Conservation (phyloP, 2,888 invertebrate genomes). For the Dolomedes plantarius region DNA sequence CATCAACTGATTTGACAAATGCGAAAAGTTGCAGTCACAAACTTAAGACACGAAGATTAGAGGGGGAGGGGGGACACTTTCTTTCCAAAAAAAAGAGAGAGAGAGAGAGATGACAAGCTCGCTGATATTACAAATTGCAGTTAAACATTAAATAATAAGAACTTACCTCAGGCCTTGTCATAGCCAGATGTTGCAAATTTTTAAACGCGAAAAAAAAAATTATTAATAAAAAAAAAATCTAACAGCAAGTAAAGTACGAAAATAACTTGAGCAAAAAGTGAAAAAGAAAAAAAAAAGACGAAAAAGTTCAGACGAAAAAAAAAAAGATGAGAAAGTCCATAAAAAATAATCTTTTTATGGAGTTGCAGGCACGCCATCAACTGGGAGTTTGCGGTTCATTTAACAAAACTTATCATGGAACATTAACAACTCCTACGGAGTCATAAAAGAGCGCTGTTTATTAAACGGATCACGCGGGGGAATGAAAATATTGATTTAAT, state of each 20-base stretch:
- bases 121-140: neutral
- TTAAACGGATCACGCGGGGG: neutral
- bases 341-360: slow-evolving; percentile 66
- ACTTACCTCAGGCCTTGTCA: slow-evolving; percentile 46
- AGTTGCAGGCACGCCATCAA: slow-evolving; percentile 52
- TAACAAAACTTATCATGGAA: slow-evolving; percentile 18
- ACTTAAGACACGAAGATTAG: neutral
- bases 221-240: neutral
- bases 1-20: slow-evolving; percentile 61
- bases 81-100: slow-evolving; percentile 20
- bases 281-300: neutral
- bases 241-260: neutral
- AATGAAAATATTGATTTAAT: no score
- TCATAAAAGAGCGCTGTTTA: neutral
- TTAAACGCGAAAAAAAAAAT: slow-evolving; percentile 20
- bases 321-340: slow-evolving; percentile 25
- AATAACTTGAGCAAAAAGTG: neutral
- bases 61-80: slow-evolving; percentile 1
- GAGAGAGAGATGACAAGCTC: neutral
- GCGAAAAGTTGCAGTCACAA: slow-evolving; percentile 49
- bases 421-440: neutral
- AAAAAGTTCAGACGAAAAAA: neutral
- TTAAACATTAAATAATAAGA: slow-evolving; percentile 17
- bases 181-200: slow-evolving; percentile 48
- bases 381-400: slow-evolving; percentile 58